phyloP scores from a whole-genome alignment of 2,113 vertebrate species.

The Elachura formosa region DNA sequence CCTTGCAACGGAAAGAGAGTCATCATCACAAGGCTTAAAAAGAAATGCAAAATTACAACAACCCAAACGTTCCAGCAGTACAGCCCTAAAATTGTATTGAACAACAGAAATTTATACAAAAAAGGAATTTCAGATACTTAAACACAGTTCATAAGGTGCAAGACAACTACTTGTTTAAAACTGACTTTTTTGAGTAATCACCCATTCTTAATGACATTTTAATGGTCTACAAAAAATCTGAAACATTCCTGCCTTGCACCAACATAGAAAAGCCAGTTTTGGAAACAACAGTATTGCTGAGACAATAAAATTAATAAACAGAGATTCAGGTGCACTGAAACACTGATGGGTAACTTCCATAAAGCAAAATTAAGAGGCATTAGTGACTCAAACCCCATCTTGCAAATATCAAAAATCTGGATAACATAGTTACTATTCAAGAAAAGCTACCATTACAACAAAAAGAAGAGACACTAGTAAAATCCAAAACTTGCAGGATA shows the following conservation, averaged over 20 bases:
- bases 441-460: not conserved
- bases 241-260: not conserved
- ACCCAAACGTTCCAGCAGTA: not conserved
- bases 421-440: not conserved
- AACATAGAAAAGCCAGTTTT: not conserved
- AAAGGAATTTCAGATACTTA: not conserved
- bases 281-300: not conserved
- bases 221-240: not conserved
- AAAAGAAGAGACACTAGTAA: not conserved
- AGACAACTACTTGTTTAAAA: not conserved
- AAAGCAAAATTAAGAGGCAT: not conserved
- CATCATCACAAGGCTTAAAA: not conserved
- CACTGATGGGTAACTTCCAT: not conserved
- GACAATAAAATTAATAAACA: not conserved
- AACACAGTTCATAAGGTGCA: not conserved
- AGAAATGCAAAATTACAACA: not conserved
- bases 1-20: not conserved
- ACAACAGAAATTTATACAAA: not conserved
- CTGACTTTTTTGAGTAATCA: not conserved
- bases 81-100: fast-evolving
- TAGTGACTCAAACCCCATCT: not conserved
- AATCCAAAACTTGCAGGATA: not conserved
- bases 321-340: not conserved
- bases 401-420: not conserved
- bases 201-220: not conserved